These are phyloP conservation scores for Goniozus legneri DNA, from an alignment of 1,140 invertebrate genomes.

Conservation along the genomic window DNA sequence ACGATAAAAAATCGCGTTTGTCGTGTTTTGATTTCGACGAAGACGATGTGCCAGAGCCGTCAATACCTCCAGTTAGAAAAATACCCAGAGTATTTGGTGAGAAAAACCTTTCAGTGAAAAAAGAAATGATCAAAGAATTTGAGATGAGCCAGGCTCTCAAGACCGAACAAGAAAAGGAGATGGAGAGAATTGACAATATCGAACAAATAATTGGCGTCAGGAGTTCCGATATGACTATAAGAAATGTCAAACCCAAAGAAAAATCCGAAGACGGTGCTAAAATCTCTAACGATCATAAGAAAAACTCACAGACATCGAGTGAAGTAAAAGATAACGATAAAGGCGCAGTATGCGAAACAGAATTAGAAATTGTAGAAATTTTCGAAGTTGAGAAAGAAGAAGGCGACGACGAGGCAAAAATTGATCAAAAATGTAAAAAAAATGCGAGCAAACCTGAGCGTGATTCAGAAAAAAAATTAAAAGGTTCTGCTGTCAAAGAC, in stretches of 20 bases:
- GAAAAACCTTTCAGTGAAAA: slow-evolving; percentile 45
- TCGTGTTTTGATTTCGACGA: slow-evolving; percentile 61
- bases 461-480: slow-evolving; percentile 1
- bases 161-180: slow-evolving; percentile 25
- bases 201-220: too few relatives aligned
- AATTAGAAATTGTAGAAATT: slow-evolving; percentile 47
- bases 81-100: slow-evolving; percentile 48
- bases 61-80: slow-evolving; percentile 51
- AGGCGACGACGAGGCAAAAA: slow-evolving; percentile 9
- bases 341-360: slow-evolving; percentile 21
- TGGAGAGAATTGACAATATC: slow-evolving; percentile 11
- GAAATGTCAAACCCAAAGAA: not conserved
- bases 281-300: too few relatives aligned
- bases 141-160: slow-evolving; percentile 46
- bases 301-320: too few relatives aligned
- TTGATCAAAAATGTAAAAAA: slow-evolving; percentile 1
- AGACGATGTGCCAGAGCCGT: slow-evolving; percentile 50
- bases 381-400: slow-evolving; percentile 40
- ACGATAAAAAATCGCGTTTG: slow-evolving; percentile 47
- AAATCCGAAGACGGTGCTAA: not conserved
- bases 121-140: slow-evolving; percentile 52
- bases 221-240: too few relatives aligned
- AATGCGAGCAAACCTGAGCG: slow-evolving; percentile 1
- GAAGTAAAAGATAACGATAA: slow-evolving; percentile 14
- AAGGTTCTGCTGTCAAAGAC: slow-evolving; percentile 16